Conservation (phyloP, 2,797 vertebrate species). For the Anas bernieri region DNA sequence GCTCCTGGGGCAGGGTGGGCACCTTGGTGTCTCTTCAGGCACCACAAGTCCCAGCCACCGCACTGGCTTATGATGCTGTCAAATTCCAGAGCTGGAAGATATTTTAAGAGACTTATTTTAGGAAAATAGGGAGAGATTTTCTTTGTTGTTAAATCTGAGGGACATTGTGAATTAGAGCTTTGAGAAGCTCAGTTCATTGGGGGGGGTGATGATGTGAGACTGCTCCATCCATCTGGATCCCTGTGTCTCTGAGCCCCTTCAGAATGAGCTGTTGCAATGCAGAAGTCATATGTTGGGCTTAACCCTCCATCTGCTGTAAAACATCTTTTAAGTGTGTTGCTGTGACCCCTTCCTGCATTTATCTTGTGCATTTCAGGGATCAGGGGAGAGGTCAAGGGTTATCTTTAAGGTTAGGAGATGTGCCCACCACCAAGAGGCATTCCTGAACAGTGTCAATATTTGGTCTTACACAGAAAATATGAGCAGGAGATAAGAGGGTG, state of each 20-base stretch:
- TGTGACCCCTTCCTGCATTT: background rate
- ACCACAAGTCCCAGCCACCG: background rate
- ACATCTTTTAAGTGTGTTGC: background rate
- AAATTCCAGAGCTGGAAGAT: background rate
- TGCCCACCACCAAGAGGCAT: slow-evolving; percentile 1
- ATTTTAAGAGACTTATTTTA: background rate
- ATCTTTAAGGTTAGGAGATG: slow-evolving; percentile 35
- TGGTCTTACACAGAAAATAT: background rate
- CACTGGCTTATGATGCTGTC: background rate
- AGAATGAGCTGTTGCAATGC: background rate
- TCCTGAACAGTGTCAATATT: slow-evolving; percentile 60
- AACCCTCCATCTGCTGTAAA: background rate
- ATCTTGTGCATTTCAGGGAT: background rate
- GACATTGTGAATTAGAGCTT: background rate
- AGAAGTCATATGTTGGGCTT: background rate
- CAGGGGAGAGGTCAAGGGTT: slow-evolving; percentile 30
- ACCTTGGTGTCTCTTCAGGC: background rate
- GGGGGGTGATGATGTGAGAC: background rate
- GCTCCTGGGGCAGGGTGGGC: too few relatives aligned
- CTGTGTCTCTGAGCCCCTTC: background rate
- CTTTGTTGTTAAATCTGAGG: background rate
- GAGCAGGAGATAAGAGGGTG: slow-evolving; percentile 17
- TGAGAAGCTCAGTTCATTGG: background rate
- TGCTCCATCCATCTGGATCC: background rate
- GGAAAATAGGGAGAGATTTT: background rate